Percentiles rank a stretch among this genome's conserved stretches.
phyloP scores from a whole-genome alignment of 2,113 vertebrate genomes.

The Pterocles orientalis region DNA sequence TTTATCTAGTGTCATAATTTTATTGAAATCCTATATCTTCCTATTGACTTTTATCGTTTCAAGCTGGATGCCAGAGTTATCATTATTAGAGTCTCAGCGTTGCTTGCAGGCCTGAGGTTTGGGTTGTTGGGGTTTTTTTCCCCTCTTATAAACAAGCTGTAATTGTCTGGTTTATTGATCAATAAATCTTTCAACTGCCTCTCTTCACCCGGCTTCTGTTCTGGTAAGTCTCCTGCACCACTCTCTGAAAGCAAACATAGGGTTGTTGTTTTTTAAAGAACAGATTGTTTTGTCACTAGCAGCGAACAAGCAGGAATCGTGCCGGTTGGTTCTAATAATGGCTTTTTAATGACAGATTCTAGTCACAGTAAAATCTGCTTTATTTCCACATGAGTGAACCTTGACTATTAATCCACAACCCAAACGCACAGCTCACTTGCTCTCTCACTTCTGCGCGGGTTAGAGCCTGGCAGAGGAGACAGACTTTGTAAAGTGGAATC shows the following conservation, averaged over 20 bases:
- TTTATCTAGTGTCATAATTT: constrained; percentile 81
- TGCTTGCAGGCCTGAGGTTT: constrained; percentile 40
- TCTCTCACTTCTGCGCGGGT: not conserved
- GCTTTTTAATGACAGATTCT: constrained; percentile 67
- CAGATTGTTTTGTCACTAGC: constrained; percentile 69
- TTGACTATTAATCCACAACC: constrained; percentile 30
- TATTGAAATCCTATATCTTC: constrained; percentile 85
- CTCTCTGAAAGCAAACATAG: constrained; percentile 4
- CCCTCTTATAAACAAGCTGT: constrained; percentile 75
- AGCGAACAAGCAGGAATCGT: constrained; percentile 31
- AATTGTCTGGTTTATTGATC: constrained; percentile 76
- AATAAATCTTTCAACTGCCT: constrained; percentile 74
- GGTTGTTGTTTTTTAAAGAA: constrained; percentile 13
- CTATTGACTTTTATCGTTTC: constrained; percentile 78
- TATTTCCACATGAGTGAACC: constrained; percentile 53
- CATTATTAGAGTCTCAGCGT: constrained; percentile 55
- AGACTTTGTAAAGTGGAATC: not conserved
- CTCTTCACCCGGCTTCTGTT: not conserved
- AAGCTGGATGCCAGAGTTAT: constrained; percentile 69
- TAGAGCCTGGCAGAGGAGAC: not conserved
- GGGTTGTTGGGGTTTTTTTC: not conserved
- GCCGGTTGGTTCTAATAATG: constrained; percentile 29
- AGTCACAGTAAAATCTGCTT: constrained; percentile 34
- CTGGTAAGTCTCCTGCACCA: constrained; percentile 9
- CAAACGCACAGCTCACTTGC: not conserved